Evolutionary conservation across 2,797 vertebrate species (phyloP).

Genomic region (Sebastes matsubarae): DNA sequence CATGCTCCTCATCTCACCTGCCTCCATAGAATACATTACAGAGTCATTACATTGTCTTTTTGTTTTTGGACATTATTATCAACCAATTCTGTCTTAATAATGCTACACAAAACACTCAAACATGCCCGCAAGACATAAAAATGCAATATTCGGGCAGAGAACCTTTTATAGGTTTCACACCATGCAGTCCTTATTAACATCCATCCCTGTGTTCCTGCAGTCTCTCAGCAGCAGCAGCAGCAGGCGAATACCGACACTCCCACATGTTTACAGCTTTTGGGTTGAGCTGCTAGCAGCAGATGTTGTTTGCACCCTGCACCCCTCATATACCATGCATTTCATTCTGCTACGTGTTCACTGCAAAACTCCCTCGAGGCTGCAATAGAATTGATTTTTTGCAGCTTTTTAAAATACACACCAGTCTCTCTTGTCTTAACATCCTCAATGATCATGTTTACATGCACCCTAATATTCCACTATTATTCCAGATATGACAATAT

Average conservation of each 20-base stretch:
- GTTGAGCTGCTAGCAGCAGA: constrained; percentile 24
- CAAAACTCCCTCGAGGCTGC: not conserved
- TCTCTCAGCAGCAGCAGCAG: not conserved
- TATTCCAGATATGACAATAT: not conserved
- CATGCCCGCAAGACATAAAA: constrained; percentile 16
- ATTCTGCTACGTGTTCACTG: not conserved
- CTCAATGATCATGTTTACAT: not conserved
- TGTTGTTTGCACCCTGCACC: not conserved
- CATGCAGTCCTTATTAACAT: constrained; percentile 31
- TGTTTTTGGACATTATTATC: not conserved
- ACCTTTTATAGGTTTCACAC: constrained; percentile 6
- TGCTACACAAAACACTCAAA: not conserved
- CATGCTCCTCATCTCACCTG: constrained; percentile 25
- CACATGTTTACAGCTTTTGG: constrained; percentile 26
- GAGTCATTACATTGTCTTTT: not conserved
- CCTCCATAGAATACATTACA: not conserved
- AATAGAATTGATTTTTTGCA: not conserved
- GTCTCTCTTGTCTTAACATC: not conserved
- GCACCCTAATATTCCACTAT: not conserved
- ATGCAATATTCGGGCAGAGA: constrained; percentile 10
- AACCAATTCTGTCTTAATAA: not conserved
- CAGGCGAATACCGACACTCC: not conserved
- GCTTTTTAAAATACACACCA: not conserved
- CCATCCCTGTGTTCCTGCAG: constrained; percentile 42
- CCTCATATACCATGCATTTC: not conserved